A percentile compares a stretch with the other conserved stretches of the same genome.
Conservation (phyloP, 1,140 invertebrate genomes). For the Diachasma alloeum region DNA sequence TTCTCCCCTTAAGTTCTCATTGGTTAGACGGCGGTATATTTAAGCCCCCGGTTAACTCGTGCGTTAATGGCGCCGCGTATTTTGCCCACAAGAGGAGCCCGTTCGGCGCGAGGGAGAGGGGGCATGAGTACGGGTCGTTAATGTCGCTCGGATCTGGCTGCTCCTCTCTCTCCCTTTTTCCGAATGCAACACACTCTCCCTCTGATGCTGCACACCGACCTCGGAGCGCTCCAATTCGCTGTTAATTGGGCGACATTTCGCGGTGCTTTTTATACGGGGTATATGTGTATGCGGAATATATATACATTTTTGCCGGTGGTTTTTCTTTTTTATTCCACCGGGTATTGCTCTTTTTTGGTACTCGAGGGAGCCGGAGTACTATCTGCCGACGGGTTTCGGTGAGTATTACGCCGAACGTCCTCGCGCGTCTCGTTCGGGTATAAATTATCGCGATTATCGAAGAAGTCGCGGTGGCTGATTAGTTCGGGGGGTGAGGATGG, state of each 20-base stretch:
- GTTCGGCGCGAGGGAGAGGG: slow-evolving; percentile 9
- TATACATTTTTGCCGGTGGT: not conserved
- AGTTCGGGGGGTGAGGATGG: not conserved
- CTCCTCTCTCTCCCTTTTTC: slow-evolving; percentile 6
- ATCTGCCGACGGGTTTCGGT: slow-evolving; percentile 36
- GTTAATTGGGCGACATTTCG: slow-evolving; percentile 63
- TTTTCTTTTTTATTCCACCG: not conserved
- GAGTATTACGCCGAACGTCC: slow-evolving; percentile 49
- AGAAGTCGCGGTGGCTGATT: slow-evolving; percentile 26
- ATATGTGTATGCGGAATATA: slow-evolving; percentile 13
- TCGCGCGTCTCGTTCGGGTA: slow-evolving; percentile 37
- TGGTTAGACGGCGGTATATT: slow-evolving; percentile 45
- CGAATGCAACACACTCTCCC: slow-evolving; percentile 12
- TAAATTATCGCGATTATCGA: slow-evolving; percentile 61
- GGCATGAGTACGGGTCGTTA: slow-evolving; percentile 52
- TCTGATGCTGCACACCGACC: slow-evolving; percentile 35
- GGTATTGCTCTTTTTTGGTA: not conserved
- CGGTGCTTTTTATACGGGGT: slow-evolving; percentile 48
- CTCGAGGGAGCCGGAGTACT: not conserved
- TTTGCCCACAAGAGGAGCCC: not conserved
- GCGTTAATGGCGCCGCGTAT: slow-evolving; percentile 50
- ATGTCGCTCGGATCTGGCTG: slow-evolving; percentile 30
- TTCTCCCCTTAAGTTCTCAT: not conserved
- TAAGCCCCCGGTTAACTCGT: slow-evolving; percentile 40
- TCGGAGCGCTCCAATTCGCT: slow-evolving; percentile 57